These are phyloP conservation scores for Clunio marinus DNA, from an alignment of 2,888 invertebrate genomes.

Conservation along the genomic window DNA sequence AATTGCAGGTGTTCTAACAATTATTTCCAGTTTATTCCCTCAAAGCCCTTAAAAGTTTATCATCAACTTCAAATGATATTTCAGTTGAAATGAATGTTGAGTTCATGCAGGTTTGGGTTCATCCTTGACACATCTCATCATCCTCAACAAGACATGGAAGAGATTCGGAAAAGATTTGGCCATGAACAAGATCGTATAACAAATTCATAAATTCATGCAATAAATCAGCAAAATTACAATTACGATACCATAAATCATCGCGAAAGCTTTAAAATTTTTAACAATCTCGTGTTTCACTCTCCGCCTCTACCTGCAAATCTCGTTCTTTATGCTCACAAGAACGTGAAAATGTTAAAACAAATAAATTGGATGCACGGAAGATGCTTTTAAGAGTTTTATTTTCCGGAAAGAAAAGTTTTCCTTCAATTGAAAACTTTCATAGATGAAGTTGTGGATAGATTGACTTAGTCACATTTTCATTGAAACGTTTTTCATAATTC, in stretches of 20 bases:
- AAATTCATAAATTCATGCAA: slow-evolving; percentile 28
- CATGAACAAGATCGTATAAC: not conserved
- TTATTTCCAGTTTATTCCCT: too few species aligned
- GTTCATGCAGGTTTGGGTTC: not conserved
- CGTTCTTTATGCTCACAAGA: too few species aligned
- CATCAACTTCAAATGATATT: too few species aligned
- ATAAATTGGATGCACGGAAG: slow-evolving; percentile 26
- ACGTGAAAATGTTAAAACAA: slow-evolving; percentile 16
- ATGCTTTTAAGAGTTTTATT: not conserved
- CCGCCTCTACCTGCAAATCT: not conserved
- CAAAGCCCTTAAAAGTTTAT: too few species aligned
- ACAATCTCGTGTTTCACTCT: slow-evolving; percentile 6
- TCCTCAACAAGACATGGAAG: not conserved
- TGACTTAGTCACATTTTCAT: not conserved
- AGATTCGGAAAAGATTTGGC: slow-evolving; percentile 20
- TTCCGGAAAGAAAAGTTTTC: not conserved
- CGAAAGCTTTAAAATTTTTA: slow-evolving; percentile 32
- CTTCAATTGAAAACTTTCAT: not conserved
- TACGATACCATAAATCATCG: slow-evolving; percentile 28
- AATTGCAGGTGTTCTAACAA: slow-evolving; percentile 22
- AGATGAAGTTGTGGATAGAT: not conserved
- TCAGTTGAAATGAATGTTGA: not conserved
- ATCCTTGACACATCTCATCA: not conserved
- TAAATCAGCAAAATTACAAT: slow-evolving; percentile 37
- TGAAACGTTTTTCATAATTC: too few species aligned